A percentile compares a stretch with the other conserved stretches of the same genome.
Evolutionary conservation across 2,797 vertebrate genomes (phyloP).

Genomic region (Danio albolineatus): DNA sequence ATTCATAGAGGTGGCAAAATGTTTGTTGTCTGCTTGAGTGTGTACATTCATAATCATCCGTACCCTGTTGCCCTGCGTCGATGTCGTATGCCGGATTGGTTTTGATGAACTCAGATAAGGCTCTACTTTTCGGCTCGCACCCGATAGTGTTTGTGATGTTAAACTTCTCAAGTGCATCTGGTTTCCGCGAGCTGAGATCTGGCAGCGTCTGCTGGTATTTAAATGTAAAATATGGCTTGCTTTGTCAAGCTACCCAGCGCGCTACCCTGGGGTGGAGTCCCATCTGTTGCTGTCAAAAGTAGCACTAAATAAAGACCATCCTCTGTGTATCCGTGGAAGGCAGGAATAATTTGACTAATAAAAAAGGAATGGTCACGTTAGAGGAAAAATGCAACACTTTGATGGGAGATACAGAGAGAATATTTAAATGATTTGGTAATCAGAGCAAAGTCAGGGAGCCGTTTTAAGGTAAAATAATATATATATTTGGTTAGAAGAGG

Average conservation of each 20-base stretch:
- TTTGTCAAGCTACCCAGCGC: slow-evolving; percentile 54
- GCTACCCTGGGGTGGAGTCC: slow-evolving; percentile 59
- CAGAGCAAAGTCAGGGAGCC: no score
- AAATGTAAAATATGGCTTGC: slow-evolving; percentile 60
- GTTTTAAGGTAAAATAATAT: no score
- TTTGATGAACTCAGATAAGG: slow-evolving; percentile 35
- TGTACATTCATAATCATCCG: neutral
- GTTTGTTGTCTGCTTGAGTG: slow-evolving; percentile 21
- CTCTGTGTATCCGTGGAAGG: slow-evolving; percentile 6
- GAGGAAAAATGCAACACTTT: no score
- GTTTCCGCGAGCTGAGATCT: slow-evolving; percentile 36
- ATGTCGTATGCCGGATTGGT: slow-evolving; percentile 22
- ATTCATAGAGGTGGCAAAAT: neutral
- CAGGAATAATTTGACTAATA: no score
- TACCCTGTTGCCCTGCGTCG: neutral
- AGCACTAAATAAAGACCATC: slow-evolving; percentile 56
- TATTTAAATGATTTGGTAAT: no score
- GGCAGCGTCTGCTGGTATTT: slow-evolving; percentile 54
- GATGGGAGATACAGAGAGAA: no score
- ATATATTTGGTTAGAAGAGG: no score
- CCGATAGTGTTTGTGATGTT: slow-evolving; percentile 22
- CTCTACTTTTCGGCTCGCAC: slow-evolving; percentile 16
- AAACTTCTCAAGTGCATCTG: slow-evolving; percentile 47
- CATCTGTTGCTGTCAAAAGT: slow-evolving; percentile 65
- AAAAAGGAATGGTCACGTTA: no score